A percentile compares a stretch with the other conserved stretches of the same genome.
Evolutionary conservation across 2,113 vertebrate species (phyloP).

Genomic region (Festucalex cinctus): DNA sequence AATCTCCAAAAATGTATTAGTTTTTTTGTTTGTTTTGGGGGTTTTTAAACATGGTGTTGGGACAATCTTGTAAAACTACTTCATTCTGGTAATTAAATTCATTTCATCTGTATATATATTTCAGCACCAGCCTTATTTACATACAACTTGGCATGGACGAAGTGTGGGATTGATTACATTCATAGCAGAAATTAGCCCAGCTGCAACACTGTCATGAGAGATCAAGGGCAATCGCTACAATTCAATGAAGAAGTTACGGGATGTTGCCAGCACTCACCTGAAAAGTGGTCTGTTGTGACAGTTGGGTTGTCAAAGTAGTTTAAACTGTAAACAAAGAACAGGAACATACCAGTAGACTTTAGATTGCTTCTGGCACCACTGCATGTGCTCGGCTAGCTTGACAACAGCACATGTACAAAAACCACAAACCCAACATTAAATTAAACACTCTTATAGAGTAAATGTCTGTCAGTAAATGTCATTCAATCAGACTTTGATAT

Average conservation of each 20-base stretch:
- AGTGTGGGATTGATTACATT: not conserved
- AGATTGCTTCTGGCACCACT: not conserved
- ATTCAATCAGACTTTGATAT: not conserved
- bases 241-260: not conserved
- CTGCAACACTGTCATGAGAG: not conserved
- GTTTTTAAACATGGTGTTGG: no score
- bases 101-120: not conserved
- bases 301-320: constrained; percentile 40
- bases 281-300: constrained; percentile 27
- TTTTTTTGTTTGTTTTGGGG: no score
- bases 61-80: not conserved
- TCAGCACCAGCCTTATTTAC: not conserved
- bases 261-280: constrained; percentile 40
- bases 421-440: not conserved
- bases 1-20: not conserved
- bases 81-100: not conserved
- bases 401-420: not conserved
- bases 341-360: not conserved
- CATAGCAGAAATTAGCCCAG: not conserved
- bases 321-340: constrained; percentile 51
- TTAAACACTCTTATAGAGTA: not conserved
- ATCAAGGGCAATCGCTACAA: not conserved
- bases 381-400: not conserved
- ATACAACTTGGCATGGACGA: not conserved
- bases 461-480: not conserved